phyloP scores from a whole-genome alignment of 2,113 vertebrate species.

The Thalassoma bifasciatum region DNA sequence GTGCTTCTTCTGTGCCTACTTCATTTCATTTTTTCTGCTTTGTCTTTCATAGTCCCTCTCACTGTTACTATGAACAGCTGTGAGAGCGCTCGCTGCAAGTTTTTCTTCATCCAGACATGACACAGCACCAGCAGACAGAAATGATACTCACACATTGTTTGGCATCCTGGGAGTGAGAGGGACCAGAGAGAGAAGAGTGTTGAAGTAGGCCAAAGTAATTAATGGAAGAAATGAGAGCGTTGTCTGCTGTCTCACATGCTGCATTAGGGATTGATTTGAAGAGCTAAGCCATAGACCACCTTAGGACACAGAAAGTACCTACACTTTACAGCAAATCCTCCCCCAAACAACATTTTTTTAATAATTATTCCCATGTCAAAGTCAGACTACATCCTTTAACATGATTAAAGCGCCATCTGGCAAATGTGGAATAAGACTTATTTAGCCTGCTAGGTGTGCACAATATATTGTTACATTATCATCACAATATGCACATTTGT shows the following conservation, averaged over 20 bases:
- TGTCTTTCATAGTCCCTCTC: background rate
- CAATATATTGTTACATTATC: no score
- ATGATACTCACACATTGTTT: background rate
- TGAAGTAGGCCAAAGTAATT: background rate
- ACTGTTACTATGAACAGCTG: background rate
- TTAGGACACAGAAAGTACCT: no score
- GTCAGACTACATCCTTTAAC: no score
- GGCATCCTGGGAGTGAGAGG: background rate
- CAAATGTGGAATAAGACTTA: no score
- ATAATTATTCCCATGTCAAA: no score
- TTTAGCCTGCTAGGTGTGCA: no score
- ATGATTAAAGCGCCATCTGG: no score
- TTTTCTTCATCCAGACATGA: background rate
- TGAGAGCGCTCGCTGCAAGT: background rate
- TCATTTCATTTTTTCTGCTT: slow-evolving; percentile 5
- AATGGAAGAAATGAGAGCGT: background rate
- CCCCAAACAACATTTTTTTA: no score
- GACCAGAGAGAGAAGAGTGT: background rate
- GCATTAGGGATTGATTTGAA: background rate
- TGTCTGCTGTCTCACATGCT: background rate
- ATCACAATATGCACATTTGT: no score
- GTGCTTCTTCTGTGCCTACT: slow-evolving; percentile 1
- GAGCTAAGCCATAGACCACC: no score
- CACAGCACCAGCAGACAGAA: background rate
- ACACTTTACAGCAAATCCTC: no score